Base-by-base conservation (phyloP, 2,888 invertebrate species). In the Drosophila limbata region DNA sequence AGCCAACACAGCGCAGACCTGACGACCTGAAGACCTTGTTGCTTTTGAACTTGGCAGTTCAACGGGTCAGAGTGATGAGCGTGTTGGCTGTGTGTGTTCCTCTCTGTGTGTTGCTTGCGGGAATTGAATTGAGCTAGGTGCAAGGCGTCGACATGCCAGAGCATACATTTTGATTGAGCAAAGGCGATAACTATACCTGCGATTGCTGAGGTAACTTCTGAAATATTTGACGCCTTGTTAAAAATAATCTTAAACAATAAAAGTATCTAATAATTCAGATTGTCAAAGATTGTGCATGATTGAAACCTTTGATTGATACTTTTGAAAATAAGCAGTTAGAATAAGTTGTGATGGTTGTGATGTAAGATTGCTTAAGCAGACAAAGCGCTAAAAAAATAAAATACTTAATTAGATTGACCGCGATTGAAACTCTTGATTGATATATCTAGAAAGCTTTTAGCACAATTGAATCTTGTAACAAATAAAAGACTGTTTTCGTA, bases 21-120 rank as follows among this genome's bases (percentile, higher is more conserved):
- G 61, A 13, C 64, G 55, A 69, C 42, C 35, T 44, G 73, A 55
- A 65, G 84, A 81, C 65, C 84, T 83, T 84, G 77, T 63, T 79
- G 83, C 80, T 48, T 60, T 48, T 79, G 79, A 81, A 78, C 78
- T 78, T 73, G 69, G 60, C 79, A 68, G 50, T 42, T 51, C 50
- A 70, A 25, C 45, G 55, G 50, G 47, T 47, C 60, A 56, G 28
- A 53, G 47, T 56, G 55, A 42, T 68, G 52, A 56, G 40, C 53
- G 37, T 17, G 50, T 44, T 44, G 19, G 35, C 11, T 40, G 28
- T 11, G 17, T 17, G 52, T 28, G 50, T 35, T 6, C 1, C 13
- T 40, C 25, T 33, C 21, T 21, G 42, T 74, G 21, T 62, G 62
- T 67, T 66, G 57, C 64, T 65, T 50, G 55, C 48, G 66, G 61